phyloP scores from a whole-genome alignment of 2,888 invertebrate genomes.

The Carcina quercana region DNA sequence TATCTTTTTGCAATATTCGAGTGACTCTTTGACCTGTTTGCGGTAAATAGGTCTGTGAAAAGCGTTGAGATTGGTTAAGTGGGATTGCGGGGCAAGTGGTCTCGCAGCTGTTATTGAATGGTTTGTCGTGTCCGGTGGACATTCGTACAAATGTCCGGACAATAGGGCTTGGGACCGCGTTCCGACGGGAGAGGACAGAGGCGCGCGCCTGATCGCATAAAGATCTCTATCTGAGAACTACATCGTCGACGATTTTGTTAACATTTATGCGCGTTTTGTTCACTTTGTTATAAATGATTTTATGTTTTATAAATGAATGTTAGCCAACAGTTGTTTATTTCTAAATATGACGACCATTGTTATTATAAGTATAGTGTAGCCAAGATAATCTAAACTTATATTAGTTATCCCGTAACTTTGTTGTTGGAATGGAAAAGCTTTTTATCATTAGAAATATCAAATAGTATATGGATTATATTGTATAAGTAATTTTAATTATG shows the following conservation, averaged over 20 bases:
- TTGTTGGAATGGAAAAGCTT: too few relatives aligned
- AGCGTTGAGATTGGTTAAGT: constrained; percentile 11
- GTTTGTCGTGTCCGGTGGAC: constrained; percentile 28
- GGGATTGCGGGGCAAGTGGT: constrained; percentile 22
- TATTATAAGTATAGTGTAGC: too few relatives aligned
- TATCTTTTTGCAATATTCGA: background rate
- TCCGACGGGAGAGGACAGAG: constrained; percentile 13
- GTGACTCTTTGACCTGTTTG: background rate
- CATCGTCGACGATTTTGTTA: constrained; percentile 25
- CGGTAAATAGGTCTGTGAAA: constrained; percentile 13
- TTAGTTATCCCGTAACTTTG: too few relatives aligned
- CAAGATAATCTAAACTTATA: too few relatives aligned
- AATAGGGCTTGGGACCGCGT: constrained; percentile 23
- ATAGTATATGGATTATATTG: too few relatives aligned
- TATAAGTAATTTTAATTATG: too few relatives aligned
- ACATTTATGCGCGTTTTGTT: background rate
- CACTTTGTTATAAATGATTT: background rate
- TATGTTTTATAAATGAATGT: background rate
- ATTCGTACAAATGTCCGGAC: constrained; percentile 28
- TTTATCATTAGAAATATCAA: too few relatives aligned
- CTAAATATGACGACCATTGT: background rate
- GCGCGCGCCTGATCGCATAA: too few relatives aligned
- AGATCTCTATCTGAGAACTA: constrained; percentile 31
- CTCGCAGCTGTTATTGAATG: constrained; percentile 27
- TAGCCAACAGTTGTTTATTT: background rate